Evolutionary conservation across 2,797 vertebrate genomes (phyloP).

Genomic region (Brachymystax lenok): DNA sequence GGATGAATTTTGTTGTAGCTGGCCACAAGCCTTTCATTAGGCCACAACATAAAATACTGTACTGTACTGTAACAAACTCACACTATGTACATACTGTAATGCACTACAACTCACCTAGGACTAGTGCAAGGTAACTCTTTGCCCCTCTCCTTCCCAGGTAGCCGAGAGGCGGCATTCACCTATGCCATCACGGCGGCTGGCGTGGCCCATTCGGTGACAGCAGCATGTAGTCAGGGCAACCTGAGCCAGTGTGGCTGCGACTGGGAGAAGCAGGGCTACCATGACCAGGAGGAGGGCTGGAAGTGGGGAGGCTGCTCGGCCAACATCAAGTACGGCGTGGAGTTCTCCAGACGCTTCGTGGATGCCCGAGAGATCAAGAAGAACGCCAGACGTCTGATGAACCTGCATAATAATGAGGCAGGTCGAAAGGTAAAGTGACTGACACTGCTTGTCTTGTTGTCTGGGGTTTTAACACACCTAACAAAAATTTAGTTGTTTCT

Average conservation of each 20-base stretch:
- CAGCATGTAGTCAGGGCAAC: conserved; percentile 97
- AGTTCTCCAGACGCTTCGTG: conserved; percentile 96
- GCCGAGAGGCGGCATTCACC: conserved; percentile 96
- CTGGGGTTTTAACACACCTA: not conserved
- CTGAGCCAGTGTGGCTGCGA: conserved; percentile 98
- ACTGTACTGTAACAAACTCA: not conserved
- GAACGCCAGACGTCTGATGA: conserved; percentile 96
- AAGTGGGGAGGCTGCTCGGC: conserved; percentile 99
- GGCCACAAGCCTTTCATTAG: not conserved
- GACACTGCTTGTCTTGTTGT: not conserved
- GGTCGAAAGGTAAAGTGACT: conserved; percentile 87
- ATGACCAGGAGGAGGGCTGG: conserved; percentile 96
- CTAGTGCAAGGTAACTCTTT: conserved; percentile 2
- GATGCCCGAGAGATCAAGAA: conserved; percentile 98
- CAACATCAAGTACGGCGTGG: conserved; percentile 94
- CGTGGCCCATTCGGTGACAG: conserved; percentile 92
- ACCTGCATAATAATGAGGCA: conserved; percentile 98
- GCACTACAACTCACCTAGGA: not conserved
- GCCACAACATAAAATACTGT: not conserved
- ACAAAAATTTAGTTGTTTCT: not conserved
- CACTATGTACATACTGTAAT: not conserved
- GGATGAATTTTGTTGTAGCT: too few relatives aligned
- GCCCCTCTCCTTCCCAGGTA: conserved; percentile 78
- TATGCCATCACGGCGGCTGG: conserved; percentile 97
- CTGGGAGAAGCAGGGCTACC: conserved; percentile 96